Base-by-base conservation (phyloP, 2,797 vertebrate species). In the Scarus forsteni region DNA sequence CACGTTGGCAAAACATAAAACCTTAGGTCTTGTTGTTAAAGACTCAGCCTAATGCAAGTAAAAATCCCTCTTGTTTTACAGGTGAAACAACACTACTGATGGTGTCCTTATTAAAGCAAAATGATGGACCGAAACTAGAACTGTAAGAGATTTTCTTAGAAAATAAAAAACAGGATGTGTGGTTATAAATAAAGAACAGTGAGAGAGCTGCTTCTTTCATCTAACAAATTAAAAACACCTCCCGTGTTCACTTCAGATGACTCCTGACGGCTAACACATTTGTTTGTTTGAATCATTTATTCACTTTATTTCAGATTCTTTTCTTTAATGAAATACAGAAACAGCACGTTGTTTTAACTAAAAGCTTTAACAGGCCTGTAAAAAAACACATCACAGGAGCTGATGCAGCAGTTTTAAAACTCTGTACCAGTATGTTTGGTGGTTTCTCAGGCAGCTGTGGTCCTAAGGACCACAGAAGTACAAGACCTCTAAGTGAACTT, bases 81-180 rank as follows among this genome's bases (percentile, higher is more conserved):
- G 5, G 49, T 34, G 11, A 38, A 14, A 16, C 9, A 3, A 5
- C n/a, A 3, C 0, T 6, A 11, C 34, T 45, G 15, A 27, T 3
- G 18, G 59, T 66, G 59, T 66, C 56, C 42, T 49, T 16, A 36
- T n/a, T 12, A 51, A 66, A 3, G 42, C 35, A 19, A 60, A 38
- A 63, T 66, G 59, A 74, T 40, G 38, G 6, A 51, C 68, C 7
- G 43, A 48, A 61, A 52, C 12, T 60, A 1, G 14, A 44, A 55
- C 9, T 45, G 49, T 73, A 19, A 49, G 12, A 13, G 43, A 51
- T 48, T 36, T 53, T 62, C 46, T 56, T 56, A 66, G 70, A 75
- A 77, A 62, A 56, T 1, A 8, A 8, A 6, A 58, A 55, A 72
- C 53, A 77, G 61, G 64, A 69, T 27, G 38, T 68, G 63, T 40